These are phyloP conservation scores for Hippocampus kuda DNA, from an alignment of 2,797 vertebrate genomes.

Conservation along the genomic window DNA sequence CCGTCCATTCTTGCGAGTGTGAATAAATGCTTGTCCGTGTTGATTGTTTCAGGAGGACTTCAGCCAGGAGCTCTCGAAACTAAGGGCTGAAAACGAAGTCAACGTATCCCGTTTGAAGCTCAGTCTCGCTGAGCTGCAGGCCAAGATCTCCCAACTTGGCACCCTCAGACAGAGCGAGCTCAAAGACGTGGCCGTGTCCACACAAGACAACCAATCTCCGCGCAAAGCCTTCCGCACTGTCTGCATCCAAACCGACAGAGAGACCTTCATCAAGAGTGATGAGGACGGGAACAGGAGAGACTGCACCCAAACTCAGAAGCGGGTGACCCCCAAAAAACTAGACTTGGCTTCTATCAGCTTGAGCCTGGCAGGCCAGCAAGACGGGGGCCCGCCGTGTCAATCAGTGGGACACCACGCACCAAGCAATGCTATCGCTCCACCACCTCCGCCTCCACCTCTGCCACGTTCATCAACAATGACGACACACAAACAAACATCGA, in stretches of 20 bases:
- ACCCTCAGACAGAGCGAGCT: slow-evolving; percentile 51
- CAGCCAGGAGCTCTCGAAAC: slow-evolving; percentile 70
- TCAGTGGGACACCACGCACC: slow-evolving; percentile 28
- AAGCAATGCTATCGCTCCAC: slow-evolving; percentile 15
- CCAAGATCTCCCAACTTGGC: slow-evolving; percentile 60
- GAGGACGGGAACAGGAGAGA: slow-evolving; percentile 60
- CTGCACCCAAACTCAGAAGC: slow-evolving; percentile 55
- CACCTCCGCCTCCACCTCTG: slow-evolving; percentile 35
- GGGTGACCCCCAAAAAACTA: slow-evolving; percentile 69
- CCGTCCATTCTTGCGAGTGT: too few species aligned
- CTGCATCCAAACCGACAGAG: slow-evolving; percentile 84
- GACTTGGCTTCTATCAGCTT: slow-evolving; percentile 72
- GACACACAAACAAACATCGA: slow-evolving; percentile 1
- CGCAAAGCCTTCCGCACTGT: slow-evolving; percentile 76
- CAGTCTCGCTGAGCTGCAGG: slow-evolving; percentile 65
- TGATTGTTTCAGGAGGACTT: slow-evolving; percentile 70
- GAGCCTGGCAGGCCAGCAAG: slow-evolving; percentile 46
- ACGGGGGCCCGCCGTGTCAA: slow-evolving; percentile 21
- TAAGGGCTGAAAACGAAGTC: slow-evolving; percentile 74
- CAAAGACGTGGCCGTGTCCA: slow-evolving; percentile 75
- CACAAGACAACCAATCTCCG: slow-evolving; percentile 62
- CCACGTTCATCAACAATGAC: slow-evolving; percentile 15
- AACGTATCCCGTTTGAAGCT: slow-evolving; percentile 67
- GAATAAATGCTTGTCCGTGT: not conserved
- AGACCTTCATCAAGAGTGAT: slow-evolving; percentile 74